Evolutionary conservation across 1,140 invertebrate genomes (phyloP).

Genomic region (Cydia strobilella): DNA sequence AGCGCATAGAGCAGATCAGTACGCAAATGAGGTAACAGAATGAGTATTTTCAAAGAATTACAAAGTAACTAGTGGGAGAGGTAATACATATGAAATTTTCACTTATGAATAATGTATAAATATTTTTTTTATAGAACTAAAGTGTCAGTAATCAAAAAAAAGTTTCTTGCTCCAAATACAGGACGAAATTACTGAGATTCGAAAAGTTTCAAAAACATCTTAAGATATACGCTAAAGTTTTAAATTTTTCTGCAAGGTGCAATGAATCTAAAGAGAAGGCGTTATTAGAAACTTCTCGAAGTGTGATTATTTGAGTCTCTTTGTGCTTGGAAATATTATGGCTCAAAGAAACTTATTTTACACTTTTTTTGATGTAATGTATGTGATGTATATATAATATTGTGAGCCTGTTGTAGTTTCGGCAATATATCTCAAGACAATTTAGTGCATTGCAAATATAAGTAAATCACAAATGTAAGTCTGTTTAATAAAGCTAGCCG

Average conservation of each 20-base stretch:
- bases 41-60: not conserved
- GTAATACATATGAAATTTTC: no score
- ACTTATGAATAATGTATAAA: no score
- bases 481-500: conserved; percentile 40
- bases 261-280: conserved; percentile 58
- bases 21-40: conserved; percentile 15
- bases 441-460: no score
- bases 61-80: no score
- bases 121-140: no score
- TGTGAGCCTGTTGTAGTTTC: no score
- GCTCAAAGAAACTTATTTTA: not conserved
- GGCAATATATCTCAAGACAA: no score
- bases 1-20: not conserved
- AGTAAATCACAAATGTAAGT: no score
- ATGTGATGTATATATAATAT: not conserved
- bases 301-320: conserved; percentile 44
- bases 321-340: conserved; percentile 36
- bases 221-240: conserved; percentile 49
- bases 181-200: conserved; percentile 53
- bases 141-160: conserved; percentile 29
- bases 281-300: conserved; percentile 65
- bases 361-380: not conserved
- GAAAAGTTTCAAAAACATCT: conserved; percentile 60
- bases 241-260: conserved; percentile 62
- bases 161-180: conserved; percentile 48